These are phyloP conservation scores for Eristalis arbustorum DNA, from an alignment of 2,888 invertebrate genomes.

Conservation along the genomic window DNA sequence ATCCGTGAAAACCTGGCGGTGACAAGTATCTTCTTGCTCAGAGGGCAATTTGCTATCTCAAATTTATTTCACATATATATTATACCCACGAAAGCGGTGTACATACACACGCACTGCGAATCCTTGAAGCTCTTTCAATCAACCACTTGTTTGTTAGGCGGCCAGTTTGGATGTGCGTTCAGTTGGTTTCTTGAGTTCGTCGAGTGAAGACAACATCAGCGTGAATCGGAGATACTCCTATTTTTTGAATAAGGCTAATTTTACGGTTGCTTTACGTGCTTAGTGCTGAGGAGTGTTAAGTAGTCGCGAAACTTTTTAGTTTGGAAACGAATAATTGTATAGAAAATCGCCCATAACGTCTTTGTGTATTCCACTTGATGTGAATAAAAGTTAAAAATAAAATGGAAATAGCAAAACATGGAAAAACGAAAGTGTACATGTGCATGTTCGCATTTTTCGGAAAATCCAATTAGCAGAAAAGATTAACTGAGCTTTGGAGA, in stretches of 20 bases:
- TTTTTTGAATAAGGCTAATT: neutral
- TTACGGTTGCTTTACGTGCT: neutral
- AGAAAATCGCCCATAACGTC: neutral
- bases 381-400: neutral
- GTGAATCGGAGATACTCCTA: neutral
- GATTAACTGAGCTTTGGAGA: neutral
- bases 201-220: constrained; percentile 44
- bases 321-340: neutral
- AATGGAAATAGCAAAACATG: neutral
- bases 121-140: constrained; percentile 40
- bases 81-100: neutral
- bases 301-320: neutral
- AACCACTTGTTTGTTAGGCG: constrained; percentile 61
- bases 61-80: constrained; percentile 8
- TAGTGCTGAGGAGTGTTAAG: neutral
- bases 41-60: constrained; percentile 16
- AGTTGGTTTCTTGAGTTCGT: constrained; percentile 64
- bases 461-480: neutral
- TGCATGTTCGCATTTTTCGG: neutral
- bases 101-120: neutral
- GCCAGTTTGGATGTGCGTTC: constrained; percentile 24
- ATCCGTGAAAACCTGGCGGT: neutral
- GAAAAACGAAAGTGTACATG: neutral
- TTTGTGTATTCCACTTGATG: neutral
- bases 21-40: constrained; percentile 31